A percentile compares a stretch with the other conserved stretches of the same genome.
Evolutionary conservation across 2,888 invertebrate species (phyloP).

Genomic region (Platerodrilus igneus): DNA sequence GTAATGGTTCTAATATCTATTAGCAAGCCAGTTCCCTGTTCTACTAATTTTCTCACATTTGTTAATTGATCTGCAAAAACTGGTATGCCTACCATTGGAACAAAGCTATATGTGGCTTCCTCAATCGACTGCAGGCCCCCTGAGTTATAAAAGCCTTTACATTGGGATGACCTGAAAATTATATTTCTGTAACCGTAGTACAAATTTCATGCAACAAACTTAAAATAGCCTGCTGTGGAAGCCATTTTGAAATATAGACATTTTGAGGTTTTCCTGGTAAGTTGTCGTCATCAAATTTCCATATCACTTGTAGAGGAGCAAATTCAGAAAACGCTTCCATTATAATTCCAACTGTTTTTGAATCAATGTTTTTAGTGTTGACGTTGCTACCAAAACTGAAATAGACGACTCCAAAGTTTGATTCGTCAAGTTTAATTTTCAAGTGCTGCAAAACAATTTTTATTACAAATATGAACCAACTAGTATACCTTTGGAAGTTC

Average conservation of each 20-base stretch:
- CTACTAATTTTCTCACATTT: conserved; percentile 30
- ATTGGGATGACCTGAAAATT: conserved; percentile 18
- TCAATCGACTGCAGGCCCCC: conserved; percentile 32
- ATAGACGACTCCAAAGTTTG: conserved; percentile 5
- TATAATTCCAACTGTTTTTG: neutral
- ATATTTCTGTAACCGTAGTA: neutral
- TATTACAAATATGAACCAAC: neutral
- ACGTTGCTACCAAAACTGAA: conserved; percentile 10
- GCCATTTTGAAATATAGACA: conserved; percentile 3
- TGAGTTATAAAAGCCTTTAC: conserved; percentile 16
- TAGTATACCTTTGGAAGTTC: conserved; percentile 45
- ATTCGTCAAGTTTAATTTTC: conserved; percentile 5
- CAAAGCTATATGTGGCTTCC: conserved; percentile 31
- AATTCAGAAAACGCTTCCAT: conserved; percentile 5
- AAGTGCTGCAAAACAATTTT: conserved; percentile 3
- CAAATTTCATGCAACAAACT: neutral
- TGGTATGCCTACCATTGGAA: conserved; percentile 35
- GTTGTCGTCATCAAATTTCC: conserved; percentile 6
- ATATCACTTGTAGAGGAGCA: conserved; percentile 4
- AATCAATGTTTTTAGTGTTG: neutral
- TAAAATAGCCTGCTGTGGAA: conserved; percentile 2
- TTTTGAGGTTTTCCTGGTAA: neutral
- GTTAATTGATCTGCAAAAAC: conserved; percentile 34
- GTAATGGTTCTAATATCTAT: conserved; percentile 30
- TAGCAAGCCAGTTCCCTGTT: conserved; percentile 28